phyloP scores from a whole-genome alignment of 2,113 vertebrate genomes.

The Clarias batrachus region DNA sequence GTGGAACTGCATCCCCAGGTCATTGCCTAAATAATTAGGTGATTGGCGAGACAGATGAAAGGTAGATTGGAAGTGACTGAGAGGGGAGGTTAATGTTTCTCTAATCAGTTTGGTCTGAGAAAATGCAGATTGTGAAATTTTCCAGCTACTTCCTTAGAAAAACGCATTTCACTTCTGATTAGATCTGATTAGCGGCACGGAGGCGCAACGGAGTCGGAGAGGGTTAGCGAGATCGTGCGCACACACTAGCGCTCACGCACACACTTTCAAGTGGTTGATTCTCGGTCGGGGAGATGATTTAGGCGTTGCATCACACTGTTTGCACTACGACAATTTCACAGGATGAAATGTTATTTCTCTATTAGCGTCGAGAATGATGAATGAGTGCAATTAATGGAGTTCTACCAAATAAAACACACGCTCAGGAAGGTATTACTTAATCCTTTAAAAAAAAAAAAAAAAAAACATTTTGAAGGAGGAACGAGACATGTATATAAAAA shows the following conservation, averaged over 20 bases:
- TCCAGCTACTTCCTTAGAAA: constrained; percentile 84
- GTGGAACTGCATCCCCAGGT: constrained; percentile 76
- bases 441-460: neutral
- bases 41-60: constrained; percentile 83
- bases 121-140: constrained; percentile 84
- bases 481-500: neutral
- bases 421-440: constrained; percentile 17
- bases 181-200: constrained; percentile 69
- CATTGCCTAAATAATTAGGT: constrained; percentile 81
- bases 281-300: constrained; percentile 10
- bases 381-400: constrained; percentile 26
- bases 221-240: constrained; percentile 41
- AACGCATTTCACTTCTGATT: constrained; percentile 83
- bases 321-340: neutral
- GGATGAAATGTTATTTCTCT: constrained; percentile 10
- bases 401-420: constrained; percentile 20
- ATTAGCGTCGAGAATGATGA: constrained; percentile 36
- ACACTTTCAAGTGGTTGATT: neutral
- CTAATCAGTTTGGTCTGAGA: constrained; percentile 81
- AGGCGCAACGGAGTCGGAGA: constrained; percentile 50
- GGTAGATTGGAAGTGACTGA: constrained; percentile 82
- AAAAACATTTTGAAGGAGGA: neutral
- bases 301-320: constrained; percentile 8
- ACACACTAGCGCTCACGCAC: neutral
- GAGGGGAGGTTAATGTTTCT: constrained; percentile 82